phyloP scores from a whole-genome alignment of 2,888 invertebrate genomes.

The Horisme vitalbata region DNA sequence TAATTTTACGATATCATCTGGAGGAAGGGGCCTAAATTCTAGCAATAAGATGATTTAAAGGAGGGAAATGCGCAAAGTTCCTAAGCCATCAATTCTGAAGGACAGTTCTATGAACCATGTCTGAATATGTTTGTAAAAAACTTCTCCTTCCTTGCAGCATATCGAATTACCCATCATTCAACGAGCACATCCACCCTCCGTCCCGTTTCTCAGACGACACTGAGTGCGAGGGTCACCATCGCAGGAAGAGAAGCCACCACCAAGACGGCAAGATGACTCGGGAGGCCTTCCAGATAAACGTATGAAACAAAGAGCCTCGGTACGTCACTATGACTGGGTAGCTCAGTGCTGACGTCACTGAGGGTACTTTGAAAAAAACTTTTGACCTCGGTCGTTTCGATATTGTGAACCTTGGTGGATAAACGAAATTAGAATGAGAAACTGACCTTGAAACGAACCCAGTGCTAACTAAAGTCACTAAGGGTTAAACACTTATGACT shows the following conservation, averaged over 20 bases:
- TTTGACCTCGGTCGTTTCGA: not conserved
- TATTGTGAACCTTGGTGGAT: not conserved
- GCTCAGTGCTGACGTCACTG: conserved; percentile 29
- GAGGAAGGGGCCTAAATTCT: too few species aligned
- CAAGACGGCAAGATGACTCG: conserved; percentile 81
- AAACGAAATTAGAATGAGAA: not conserved
- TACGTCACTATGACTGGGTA: conserved; percentile 34
- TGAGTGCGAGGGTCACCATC: conserved; percentile 81
- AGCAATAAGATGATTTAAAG: too few species aligned
- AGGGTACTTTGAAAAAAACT: conserved; percentile 3
- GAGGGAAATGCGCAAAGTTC: too few species aligned
- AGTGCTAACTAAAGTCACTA: too few species aligned
- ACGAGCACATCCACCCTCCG: conserved; percentile 93
- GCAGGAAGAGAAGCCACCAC: conserved; percentile 61
- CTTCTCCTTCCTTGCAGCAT: conserved; percentile 82
- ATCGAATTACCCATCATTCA: conserved; percentile 91
- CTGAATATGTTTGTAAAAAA: too few species aligned
- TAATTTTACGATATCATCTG: too few species aligned
- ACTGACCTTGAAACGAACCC: not conserved
- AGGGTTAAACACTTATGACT: too few species aligned
- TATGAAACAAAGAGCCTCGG: conserved; percentile 69
- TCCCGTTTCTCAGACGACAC: conserved; percentile 92
- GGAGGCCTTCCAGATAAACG: conserved; percentile 91
- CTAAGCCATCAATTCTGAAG: too few species aligned
- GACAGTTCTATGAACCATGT: too few species aligned